These are phyloP conservation scores for Neosalanx taihuensis DNA, from an alignment of 2,797 vertebrate species.

Conservation along the genomic window DNA sequence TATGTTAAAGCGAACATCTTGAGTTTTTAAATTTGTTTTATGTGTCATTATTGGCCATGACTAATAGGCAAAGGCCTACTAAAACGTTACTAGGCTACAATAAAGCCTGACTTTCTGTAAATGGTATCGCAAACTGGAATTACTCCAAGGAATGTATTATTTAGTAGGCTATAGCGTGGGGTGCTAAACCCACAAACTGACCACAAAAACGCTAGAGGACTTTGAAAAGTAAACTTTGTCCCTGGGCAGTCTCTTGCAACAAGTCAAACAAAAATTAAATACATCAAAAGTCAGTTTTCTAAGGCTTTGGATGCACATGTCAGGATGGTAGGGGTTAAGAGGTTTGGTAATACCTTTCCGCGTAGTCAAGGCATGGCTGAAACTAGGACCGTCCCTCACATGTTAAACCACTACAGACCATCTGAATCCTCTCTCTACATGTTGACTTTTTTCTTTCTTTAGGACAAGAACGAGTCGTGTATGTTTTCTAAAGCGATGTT, in stretches of 20 bases:
- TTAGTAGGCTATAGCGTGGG: slow-evolving; percentile 12
- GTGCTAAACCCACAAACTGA: slow-evolving; percentile 31
- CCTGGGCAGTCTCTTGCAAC: slow-evolving; percentile 10
- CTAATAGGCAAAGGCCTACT: not conserved
- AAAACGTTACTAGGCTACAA: not conserved
- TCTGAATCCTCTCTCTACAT: not conserved
- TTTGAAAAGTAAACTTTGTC: slow-evolving; percentile 16
- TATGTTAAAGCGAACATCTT: not conserved
- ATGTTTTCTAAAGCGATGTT: not conserved
- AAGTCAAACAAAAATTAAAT: slow-evolving; percentile 3
- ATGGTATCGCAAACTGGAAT: slow-evolving; percentile 13
- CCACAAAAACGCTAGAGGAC: slow-evolving; percentile 39
- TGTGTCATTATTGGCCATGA: not conserved
- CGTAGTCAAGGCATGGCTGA: not conserved
- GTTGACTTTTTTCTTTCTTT: not conserved
- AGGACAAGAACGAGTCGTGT: not conserved
- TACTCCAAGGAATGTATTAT: slow-evolving; percentile 27
- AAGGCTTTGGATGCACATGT: not conserved
- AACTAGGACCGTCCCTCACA: not conserved
- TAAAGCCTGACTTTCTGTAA: slow-evolving; percentile 2
- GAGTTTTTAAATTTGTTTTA: not conserved
- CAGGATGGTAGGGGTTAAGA: not conserved
- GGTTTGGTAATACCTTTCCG: not conserved
- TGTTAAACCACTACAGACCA: not conserved
- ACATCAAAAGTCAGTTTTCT: not conserved